Percentiles rank a stretch among this genome's conserved stretches.
Evolutionary conservation across 2,888 invertebrate species (phyloP).

Genomic region (Lithophane ornitopus): DNA sequence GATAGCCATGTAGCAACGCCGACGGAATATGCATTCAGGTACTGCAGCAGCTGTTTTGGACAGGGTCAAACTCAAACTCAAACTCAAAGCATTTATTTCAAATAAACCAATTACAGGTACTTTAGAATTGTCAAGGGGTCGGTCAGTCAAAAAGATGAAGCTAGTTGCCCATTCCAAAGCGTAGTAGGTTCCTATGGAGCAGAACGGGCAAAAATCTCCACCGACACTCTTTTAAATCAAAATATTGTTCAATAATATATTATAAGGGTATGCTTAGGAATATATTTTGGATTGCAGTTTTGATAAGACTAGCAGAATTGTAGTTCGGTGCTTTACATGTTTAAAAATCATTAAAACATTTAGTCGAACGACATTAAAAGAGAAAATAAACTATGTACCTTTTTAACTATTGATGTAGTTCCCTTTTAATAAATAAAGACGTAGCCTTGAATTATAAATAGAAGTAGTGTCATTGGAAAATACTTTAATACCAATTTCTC

Average conservation of each 20-base stretch:
- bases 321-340: background rate
- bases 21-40: background rate
- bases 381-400: background rate
- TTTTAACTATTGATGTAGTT: background rate
- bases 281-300: background rate
- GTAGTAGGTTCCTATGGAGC: too few species aligned
- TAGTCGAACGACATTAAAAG: background rate
- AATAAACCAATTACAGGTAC: too few species aligned
- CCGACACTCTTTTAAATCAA: too few species aligned
- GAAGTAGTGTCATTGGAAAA: background rate
- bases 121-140: too few species aligned
- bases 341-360: background rate
- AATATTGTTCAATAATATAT: too few species aligned
- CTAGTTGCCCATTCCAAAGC: too few species aligned
- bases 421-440: background rate
- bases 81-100: too few species aligned
- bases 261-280: too few species aligned
- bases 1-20: background rate
- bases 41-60: background rate
- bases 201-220: too few species aligned
- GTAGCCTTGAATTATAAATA: background rate
- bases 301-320: background rate
- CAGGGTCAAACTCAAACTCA: too few species aligned
- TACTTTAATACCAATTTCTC: background rate
- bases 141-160: too few species aligned